These are phyloP conservation scores for Gyps fulvus DNA, from an alignment of 2,113 vertebrate genomes.

Conservation along the genomic window DNA sequence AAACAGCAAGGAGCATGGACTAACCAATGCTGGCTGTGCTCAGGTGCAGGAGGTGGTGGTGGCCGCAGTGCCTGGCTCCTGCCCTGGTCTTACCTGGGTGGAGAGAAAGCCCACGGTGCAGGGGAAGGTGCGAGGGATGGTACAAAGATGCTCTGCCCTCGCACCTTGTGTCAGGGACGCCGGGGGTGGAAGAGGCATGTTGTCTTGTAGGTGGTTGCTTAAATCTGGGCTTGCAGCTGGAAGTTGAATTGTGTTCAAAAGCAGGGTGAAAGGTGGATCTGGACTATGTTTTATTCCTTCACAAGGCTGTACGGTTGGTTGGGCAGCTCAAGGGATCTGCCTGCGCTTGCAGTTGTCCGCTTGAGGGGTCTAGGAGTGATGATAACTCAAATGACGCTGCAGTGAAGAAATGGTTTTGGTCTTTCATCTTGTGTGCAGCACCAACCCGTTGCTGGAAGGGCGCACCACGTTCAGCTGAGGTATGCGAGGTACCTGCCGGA, in stretches of 20 bases:
- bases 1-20: not conserved
- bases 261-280: not conserved
- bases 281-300: not conserved
- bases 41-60: not conserved
- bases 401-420: not conserved
- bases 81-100: not conserved
- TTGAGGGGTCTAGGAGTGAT: not conserved
- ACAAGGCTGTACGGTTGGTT: not conserved
- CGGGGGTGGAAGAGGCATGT: not conserved
- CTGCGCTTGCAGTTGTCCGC: not conserved
- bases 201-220: too few relatives aligned
- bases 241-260: not conserved
- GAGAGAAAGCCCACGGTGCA: not conserved
- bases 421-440: not conserved
- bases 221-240: not conserved
- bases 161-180: not conserved
- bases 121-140: not conserved
- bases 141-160: not conserved
- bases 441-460: not conserved
- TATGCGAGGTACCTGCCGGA: rapidly evolving
- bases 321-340: not conserved
- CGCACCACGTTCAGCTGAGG: not conserved
- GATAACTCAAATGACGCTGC: not conserved
- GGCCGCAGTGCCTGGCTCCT: rapidly evolving
- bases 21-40: not conserved